Evolutionary conservation across 1,140 invertebrate genomes (phyloP).

Genomic region (Drosophila oshimai): DNA sequence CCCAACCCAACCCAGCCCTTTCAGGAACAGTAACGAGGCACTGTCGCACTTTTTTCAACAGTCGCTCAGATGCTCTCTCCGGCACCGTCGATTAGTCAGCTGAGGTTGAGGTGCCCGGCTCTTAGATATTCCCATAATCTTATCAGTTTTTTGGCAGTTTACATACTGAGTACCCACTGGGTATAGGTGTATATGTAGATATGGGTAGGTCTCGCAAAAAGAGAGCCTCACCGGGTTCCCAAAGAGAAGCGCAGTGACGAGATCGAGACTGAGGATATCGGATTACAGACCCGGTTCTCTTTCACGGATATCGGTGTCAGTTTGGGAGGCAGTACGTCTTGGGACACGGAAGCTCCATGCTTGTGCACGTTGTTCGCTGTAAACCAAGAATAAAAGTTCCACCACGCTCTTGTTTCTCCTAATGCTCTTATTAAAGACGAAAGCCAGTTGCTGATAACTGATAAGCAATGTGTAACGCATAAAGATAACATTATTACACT

Average conservation of each 20-base stretch:
- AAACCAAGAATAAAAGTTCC: too few relatives aligned
- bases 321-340: background rate
- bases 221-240: background rate
- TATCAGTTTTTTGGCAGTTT: slow-evolving; percentile 41
- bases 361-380: background rate
- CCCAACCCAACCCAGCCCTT: background rate
- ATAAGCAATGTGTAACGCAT: slow-evolving; percentile 35
- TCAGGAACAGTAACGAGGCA: background rate
- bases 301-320: slow-evolving; percentile 19
- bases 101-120: slow-evolving; percentile 19
- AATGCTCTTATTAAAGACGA: background rate
- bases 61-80: background rate
- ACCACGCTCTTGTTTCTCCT: background rate
- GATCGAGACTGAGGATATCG: background rate
- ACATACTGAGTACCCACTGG: too few relatives aligned
- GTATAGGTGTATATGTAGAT: background rate
- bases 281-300: slow-evolving; percentile 24
- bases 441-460: slow-evolving; percentile 2
- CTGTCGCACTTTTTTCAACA: background rate
- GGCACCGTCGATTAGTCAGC: slow-evolving; percentile 30
- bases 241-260: background rate
- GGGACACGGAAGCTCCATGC: background rate
- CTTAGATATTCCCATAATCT: slow-evolving; percentile 44
- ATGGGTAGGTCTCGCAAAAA: slow-evolving; percentile 2
- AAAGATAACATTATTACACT: slow-evolving; percentile 22